Base-by-base conservation (phyloP, 2,797 vertebrate genomes). In the Leptatherina wallacei region DNA sequence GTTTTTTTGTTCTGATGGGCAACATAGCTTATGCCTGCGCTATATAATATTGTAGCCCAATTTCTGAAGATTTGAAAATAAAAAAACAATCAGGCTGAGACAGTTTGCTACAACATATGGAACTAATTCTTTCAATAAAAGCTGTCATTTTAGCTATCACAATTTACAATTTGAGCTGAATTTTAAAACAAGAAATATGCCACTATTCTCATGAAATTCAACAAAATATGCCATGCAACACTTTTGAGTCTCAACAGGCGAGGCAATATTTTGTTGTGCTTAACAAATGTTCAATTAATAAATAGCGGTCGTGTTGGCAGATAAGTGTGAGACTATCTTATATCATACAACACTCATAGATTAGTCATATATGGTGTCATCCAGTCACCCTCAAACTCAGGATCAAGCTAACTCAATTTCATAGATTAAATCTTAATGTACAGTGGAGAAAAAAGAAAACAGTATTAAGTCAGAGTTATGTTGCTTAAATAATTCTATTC, bases 401-500 rank as follows among this genome's bases (percentile, higher is more conserved):
- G 40, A 77, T 83, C 59, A 78, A 42, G 33, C 11, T 76, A 77
- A 78, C 55, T 63, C 0, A 0, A 69, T 64, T 36, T 61, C n/a
- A 42, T 77, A 51, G 44, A 83, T 84, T 76, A 81, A 55, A 77
- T 76, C 69, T 62, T 59, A 49, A 80, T 75, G 85, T 72, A 80
- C 30, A 73, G 56, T 35, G 27, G 9, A 24, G 61, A 42, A 66
- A 73, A 42, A 76, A 38, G 40, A 63, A 82, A 81, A 83, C 57
- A 22, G 57, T 71, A 73, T 80, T 79, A 76, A 81, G 2, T 83
- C 73, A 61, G 42, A 79, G 52, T 83, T 75, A 74, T 82, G 71
- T 80, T 6, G 0, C 52, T 78, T 89, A 80, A 88, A 85, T 64
- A 56, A 54, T 73, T 81, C 63, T 76, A 86, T 82, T 70, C 58